A percentile compares a stretch with the other conserved stretches of the same genome.
Conservation (phyloP, 2,888 invertebrate genomes). For the Hydrotaea diabolus region DNA sequence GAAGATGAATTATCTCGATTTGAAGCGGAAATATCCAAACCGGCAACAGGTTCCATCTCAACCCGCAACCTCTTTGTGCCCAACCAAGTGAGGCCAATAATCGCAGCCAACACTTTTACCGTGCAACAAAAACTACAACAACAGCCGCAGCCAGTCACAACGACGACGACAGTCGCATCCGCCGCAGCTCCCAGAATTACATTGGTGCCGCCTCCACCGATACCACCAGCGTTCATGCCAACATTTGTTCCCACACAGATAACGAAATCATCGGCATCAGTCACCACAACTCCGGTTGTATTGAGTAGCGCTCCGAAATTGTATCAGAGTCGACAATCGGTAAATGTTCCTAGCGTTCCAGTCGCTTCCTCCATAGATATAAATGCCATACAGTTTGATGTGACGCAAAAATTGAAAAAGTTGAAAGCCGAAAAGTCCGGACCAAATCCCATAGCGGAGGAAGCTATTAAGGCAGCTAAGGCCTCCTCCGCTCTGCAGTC, state of each 20-base stretch:
- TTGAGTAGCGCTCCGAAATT: constrained; percentile 87
- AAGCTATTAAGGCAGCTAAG: constrained; percentile 85
- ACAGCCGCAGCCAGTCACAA: constrained; percentile 72
- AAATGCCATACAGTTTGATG: constrained; percentile 82
- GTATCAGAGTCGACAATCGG: constrained; percentile 83
- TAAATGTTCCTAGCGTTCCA: constrained; percentile 77
- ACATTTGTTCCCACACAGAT: constrained; percentile 79
- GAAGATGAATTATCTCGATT: constrained; percentile 96
- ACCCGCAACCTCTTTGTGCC: constrained; percentile 81
- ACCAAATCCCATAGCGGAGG: constrained; percentile 84
- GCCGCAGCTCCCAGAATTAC: constrained; percentile 69
- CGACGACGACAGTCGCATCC: constrained; percentile 71
- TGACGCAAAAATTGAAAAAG: constrained; percentile 84
- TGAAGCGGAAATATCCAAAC: constrained; percentile 90
- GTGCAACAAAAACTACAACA: constrained; percentile 86
- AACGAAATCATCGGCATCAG: constrained; percentile 75
- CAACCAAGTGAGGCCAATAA: constrained; percentile 84
- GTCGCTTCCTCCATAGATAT: constrained; percentile 81
- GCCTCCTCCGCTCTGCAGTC: constrained; percentile 83
- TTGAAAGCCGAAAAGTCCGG: constrained; percentile 85
- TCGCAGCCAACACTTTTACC: constrained; percentile 87
- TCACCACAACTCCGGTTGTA: constrained; percentile 82
- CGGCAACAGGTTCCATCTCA: constrained; percentile 81
- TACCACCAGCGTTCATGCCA: constrained; percentile 80
- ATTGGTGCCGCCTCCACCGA: constrained; percentile 77